These are phyloP conservation scores for Simalia tracyae DNA, from an alignment of 2,797 vertebrate species.

Conservation along the genomic window DNA sequence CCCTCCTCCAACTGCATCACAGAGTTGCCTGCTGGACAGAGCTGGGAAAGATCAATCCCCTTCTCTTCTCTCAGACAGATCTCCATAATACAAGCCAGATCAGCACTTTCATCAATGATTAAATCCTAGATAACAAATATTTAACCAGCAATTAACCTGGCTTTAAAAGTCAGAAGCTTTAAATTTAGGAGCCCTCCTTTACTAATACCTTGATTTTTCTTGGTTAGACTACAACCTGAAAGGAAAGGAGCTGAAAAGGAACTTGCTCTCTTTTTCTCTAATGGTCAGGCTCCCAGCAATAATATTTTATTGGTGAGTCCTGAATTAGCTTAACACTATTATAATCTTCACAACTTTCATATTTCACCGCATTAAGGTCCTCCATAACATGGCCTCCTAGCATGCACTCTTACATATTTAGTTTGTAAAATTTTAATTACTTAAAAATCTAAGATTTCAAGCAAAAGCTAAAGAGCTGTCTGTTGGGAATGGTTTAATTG, in stretches of 20 bases:
- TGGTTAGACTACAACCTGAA: not conserved
- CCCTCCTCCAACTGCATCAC: not conserved
- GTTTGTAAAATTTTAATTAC: no score
- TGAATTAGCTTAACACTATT: not conserved
- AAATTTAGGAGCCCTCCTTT: not conserved
- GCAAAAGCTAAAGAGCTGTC: not conserved
- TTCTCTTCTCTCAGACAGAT: not conserved
- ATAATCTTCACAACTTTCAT: not conserved
- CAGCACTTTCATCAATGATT: not conserved
- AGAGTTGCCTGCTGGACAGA: not conserved
- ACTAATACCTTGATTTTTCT: not conserved
- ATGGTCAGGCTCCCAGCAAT: not conserved
- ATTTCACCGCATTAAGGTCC: not conserved
- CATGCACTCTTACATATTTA: not conserved
- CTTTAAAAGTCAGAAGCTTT: not conserved
- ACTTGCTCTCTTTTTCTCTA: not conserved
- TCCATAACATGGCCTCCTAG: not conserved
- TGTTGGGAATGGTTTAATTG: not conserved
- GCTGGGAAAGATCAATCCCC: not conserved
- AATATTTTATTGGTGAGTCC: not conserved
- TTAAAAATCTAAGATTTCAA: no score
- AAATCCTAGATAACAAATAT: not conserved
- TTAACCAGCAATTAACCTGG: not conserved
- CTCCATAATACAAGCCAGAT: not conserved
- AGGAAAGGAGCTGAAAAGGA: not conserved